Evolutionary conservation across 2,888 invertebrate species (phyloP).

Genomic region (Deilephila porcellus): DNA sequence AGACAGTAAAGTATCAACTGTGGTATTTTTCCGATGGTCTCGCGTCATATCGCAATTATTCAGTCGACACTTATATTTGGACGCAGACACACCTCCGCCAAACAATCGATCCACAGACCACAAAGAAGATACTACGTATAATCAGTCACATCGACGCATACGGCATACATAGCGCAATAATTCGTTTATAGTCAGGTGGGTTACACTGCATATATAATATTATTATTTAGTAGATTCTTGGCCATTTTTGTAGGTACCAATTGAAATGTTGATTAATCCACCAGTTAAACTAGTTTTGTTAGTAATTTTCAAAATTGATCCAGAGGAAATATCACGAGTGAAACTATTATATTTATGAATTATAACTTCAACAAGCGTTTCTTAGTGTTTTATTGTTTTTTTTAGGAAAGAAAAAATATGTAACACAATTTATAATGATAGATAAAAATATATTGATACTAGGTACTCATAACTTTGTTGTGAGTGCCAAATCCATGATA

Average conservation of each 20-base stretch:
- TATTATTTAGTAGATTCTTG: not conserved
- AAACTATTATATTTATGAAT: too few relatives aligned
- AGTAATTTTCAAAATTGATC: not conserved
- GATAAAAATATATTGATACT: too few relatives aligned
- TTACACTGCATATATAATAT: slow-evolving; percentile 15
- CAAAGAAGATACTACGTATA: too few relatives aligned
- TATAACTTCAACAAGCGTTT: too few relatives aligned
- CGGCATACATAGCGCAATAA: slow-evolving; percentile 17
- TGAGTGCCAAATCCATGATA: too few relatives aligned
- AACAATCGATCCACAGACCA: not conserved
- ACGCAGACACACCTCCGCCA: slow-evolving; percentile 48
- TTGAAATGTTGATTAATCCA: not conserved
- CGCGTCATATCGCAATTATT: slow-evolving; percentile 36
- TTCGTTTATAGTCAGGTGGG: slow-evolving; percentile 18
- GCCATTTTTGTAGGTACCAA: not conserved
- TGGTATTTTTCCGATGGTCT: slow-evolving; percentile 56
- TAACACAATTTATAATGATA: too few relatives aligned
- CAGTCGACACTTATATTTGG: slow-evolving; percentile 59
- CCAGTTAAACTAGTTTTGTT: not conserved
- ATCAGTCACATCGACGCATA: too few relatives aligned
- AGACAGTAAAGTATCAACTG: slow-evolving; percentile 36
- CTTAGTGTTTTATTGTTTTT: too few relatives aligned
- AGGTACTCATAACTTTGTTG: too few relatives aligned
- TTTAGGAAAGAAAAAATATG: too few relatives aligned
- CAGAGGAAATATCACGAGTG: too few relatives aligned